phyloP scores from a whole-genome alignment of 2,888 invertebrate species.

The Himalopsyche kuldschensis region DNA sequence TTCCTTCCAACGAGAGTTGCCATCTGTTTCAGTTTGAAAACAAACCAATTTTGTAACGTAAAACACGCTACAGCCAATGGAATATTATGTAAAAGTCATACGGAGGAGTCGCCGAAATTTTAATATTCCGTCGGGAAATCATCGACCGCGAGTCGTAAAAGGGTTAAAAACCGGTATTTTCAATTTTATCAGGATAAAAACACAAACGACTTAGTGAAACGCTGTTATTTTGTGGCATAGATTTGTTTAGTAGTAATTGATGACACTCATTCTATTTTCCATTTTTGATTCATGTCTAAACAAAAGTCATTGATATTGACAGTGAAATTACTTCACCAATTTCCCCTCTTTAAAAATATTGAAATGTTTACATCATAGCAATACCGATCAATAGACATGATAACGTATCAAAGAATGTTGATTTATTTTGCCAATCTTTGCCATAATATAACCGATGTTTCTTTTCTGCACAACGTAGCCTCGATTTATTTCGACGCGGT shows the following conservation, averaged over 20 bases:
- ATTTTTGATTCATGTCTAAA: background rate
- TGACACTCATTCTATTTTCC: background rate
- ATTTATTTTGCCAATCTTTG: background rate
- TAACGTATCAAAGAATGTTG: too few relatives aligned
- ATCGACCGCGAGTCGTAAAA: slow-evolving; percentile 34
- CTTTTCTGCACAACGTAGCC: background rate
- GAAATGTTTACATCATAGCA: background rate
- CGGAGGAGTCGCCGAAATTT: slow-evolving; percentile 1
- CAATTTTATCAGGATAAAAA: background rate
- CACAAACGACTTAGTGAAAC: background rate
- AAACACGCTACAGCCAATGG: background rate
- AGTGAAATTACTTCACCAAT: background rate
- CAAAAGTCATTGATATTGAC: background rate
- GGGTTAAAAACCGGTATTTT: slow-evolving; percentile 30
- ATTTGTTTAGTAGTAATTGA: background rate
- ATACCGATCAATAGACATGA: too few relatives aligned
- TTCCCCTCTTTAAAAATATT: background rate
- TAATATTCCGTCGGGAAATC: slow-evolving; percentile 9
- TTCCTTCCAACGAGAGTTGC: slow-evolving; percentile 9
- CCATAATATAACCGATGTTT: background rate
- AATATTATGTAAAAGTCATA: background rate
- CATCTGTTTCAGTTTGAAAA: slow-evolving; percentile 37
- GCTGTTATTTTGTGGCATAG: background rate
- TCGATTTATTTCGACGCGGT: background rate
- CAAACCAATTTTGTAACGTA: background rate